phyloP scores from a whole-genome alignment of 2,888 invertebrate genomes.

The Parnassius smintheus region DNA sequence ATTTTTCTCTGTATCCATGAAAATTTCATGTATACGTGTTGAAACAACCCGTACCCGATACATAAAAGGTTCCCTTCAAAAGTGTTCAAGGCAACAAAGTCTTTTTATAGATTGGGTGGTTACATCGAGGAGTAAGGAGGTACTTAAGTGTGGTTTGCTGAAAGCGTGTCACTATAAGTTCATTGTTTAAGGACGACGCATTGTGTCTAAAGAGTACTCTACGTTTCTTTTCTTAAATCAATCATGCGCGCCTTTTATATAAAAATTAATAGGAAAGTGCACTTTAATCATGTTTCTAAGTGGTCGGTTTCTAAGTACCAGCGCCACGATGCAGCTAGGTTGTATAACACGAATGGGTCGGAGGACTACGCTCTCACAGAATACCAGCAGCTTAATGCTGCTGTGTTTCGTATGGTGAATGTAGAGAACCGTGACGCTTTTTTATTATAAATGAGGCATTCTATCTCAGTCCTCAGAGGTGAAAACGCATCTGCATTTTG shows the following conservation, averaged over 20 bases:
- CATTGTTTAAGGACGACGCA: slow-evolving; percentile 42
- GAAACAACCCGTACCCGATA: slow-evolving; percentile 12
- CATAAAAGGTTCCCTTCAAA: slow-evolving; percentile 32
- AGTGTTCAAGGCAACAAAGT: slow-evolving; percentile 47
- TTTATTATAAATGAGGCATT: too few species aligned
- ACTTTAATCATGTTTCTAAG: neutral
- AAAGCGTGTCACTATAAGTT: slow-evolving; percentile 42
- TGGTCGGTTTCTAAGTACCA: too few species aligned
- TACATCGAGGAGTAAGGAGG: slow-evolving; percentile 39
- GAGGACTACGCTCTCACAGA: too few species aligned
- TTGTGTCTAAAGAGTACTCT: slow-evolving; percentile 42
- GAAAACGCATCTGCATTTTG: too few species aligned
- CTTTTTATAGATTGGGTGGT: slow-evolving; percentile 47
- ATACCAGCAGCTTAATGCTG: too few species aligned
- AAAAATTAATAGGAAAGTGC: slow-evolving; percentile 25
- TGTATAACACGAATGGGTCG: neutral
- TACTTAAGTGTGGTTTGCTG: slow-evolving; percentile 39
- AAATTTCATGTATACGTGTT: slow-evolving; percentile 17
- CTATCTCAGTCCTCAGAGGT: too few species aligned
- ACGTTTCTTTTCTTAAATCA: slow-evolving; percentile 16
- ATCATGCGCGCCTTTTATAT: slow-evolving; percentile 27
- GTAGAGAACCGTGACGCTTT: too few species aligned
- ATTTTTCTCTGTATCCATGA: slow-evolving; percentile 11
- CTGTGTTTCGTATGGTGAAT: too few species aligned
- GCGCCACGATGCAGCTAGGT: neutral